A percentile compares a stretch with the other conserved stretches of the same genome.
Conservation (phyloP, 2,797 vertebrate genomes). For the Salarias fasciatus region DNA sequence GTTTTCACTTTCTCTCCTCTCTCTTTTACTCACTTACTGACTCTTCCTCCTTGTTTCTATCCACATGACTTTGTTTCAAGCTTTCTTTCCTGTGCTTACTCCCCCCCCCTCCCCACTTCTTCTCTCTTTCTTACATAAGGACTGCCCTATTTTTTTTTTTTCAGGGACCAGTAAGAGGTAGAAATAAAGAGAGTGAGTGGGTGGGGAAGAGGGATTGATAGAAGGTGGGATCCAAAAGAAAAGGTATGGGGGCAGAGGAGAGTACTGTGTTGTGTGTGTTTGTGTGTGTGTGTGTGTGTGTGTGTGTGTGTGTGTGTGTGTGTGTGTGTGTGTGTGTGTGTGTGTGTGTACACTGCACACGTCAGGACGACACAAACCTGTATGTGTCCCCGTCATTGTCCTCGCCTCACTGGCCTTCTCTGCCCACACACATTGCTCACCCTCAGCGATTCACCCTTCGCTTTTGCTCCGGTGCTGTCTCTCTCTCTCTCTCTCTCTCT, state of each 20-base stretch:
- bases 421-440: conserved; percentile 53
- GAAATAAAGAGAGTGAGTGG: conserved; percentile 72
- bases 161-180: conserved; percentile 73
- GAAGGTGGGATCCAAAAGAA: conserved; percentile 46
- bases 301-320: too few relatives aligned
- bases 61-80: conserved; percentile 58
- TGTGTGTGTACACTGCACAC: conserved; percentile 60
- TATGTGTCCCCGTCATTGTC: conserved; percentile 59
- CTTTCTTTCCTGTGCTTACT: conserved; percentile 34
- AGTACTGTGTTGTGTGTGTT: too few relatives aligned
- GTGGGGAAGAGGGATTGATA: conserved; percentile 67
- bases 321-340: too few relatives aligned
- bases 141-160: conserved; percentile 75
- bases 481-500: conserved; percentile 5
- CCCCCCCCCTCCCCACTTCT: conserved; percentile 57
- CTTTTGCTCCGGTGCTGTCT: conserved; percentile 4
- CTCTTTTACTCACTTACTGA: too few relatives aligned
- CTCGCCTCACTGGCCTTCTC: conserved; percentile 47
- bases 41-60: conserved; percentile 60
- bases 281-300: too few relatives aligned
- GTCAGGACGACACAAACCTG: conserved; percentile 67
- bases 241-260: conserved; percentile 47
- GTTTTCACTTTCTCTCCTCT: conserved; percentile 44
- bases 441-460: conserved; percentile 27
- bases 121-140: conserved; percentile 77